Evolutionary conservation across 2,797 vertebrate genomes (phyloP).

Genomic region (Channallabes apus): DNA sequence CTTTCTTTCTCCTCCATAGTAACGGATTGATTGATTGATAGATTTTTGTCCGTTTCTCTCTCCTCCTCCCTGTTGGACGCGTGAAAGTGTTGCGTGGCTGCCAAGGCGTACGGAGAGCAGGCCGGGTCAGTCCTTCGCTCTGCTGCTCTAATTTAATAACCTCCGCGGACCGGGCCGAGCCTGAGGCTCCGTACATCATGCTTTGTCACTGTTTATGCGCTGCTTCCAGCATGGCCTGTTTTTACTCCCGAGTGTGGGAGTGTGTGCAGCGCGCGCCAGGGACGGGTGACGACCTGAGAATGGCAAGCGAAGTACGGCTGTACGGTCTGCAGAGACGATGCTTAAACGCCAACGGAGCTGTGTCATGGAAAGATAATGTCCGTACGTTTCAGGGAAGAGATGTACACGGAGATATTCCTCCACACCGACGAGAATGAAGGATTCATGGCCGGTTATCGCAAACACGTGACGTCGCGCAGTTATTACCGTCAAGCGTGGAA

Average conservation of each 20-base stretch:
- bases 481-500: too few relatives aligned
- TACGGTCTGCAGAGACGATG: too few relatives aligned
- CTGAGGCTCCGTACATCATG: not conserved
- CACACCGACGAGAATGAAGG: too few relatives aligned
- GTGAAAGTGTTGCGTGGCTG: slow-evolving; percentile 14
- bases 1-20: not conserved
- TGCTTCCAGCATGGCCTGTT: not conserved
- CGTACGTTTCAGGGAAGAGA: too few relatives aligned
- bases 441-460: too few relatives aligned
- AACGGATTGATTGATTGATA: not conserved
- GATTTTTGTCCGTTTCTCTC: not conserved
- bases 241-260: not conserved
- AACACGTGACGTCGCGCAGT: too few relatives aligned
- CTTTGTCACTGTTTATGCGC: not conserved
- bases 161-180: not conserved
- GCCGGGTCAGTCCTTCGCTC: not conserved
- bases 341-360: too few relatives aligned
- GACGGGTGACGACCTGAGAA: not conserved
- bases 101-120: not conserved
- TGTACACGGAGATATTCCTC: too few relatives aligned
- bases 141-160: slow-evolving; percentile 14
- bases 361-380: too few relatives aligned
- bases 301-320: too few relatives aligned
- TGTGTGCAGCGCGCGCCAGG: not conserved
- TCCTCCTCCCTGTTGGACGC: not conserved